These are phyloP conservation scores for Elgonia sp. DNA, from an alignment of 2,888 invertebrate species.

Conservation along the genomic window DNA sequence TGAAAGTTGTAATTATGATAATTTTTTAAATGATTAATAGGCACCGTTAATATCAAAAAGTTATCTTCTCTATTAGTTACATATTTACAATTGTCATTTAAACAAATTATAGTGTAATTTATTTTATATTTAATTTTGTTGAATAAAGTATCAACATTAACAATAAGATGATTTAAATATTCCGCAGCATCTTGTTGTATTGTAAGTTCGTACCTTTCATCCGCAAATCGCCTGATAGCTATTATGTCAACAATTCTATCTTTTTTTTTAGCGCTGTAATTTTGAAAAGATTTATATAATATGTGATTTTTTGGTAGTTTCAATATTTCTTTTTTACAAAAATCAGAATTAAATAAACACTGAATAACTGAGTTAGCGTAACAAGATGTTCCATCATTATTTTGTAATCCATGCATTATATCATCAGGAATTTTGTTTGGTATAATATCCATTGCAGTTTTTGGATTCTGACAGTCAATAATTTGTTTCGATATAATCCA, in stretches of 20 bases:
- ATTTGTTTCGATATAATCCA: slow-evolving; percentile 4
- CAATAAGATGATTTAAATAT: slow-evolving; percentile 9
- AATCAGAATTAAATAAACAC: slow-evolving; percentile 27
- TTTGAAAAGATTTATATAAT: slow-evolving; percentile 14
- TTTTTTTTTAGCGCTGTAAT: slow-evolving; percentile 3
- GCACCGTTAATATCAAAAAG: no score
- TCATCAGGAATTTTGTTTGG: not conserved
- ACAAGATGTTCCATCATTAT: slow-evolving; percentile 18
- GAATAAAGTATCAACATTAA: not conserved
- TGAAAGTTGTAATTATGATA: no score
- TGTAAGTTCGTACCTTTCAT: slow-evolving; percentile 20
- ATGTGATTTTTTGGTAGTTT: slow-evolving; percentile 33
- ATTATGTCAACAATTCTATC: slow-evolving; percentile 23
- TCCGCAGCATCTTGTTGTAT: slow-evolving; percentile 40
- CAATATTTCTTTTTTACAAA: slow-evolving; percentile 4
- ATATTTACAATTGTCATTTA: slow-evolving; percentile 13
- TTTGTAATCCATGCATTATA: not conserved
- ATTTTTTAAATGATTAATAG: no score
- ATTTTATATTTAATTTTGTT: not conserved
- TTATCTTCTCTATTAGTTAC: slow-evolving; percentile 18
- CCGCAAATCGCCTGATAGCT: slow-evolving; percentile 15
- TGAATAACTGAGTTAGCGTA: slow-evolving; percentile 37
- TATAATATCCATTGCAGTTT: not conserved
- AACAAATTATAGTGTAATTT: slow-evolving; percentile 19
- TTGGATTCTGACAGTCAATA: not conserved